A percentile compares a stretch with the other conserved stretches of the same genome.
Evolutionary conservation across 2,797 vertebrate genomes (phyloP).

Genomic region (Poecilia picta): DNA sequence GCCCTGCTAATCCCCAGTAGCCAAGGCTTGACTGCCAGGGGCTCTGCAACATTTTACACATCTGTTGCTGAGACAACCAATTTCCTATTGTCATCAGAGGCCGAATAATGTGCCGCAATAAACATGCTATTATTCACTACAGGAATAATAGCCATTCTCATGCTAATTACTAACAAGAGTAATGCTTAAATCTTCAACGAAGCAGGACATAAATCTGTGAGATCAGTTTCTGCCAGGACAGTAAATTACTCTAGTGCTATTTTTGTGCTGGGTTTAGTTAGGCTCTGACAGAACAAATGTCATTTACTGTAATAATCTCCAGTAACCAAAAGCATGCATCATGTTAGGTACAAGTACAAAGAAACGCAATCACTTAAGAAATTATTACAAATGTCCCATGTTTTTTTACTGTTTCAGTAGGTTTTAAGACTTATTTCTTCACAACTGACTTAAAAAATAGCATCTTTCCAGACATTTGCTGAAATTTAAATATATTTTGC

Average conservation of each 20-base stretch:
- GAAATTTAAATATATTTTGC: background rate
- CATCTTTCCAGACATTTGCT: background rate
- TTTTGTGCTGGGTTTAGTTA: background rate
- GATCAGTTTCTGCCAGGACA: background rate
- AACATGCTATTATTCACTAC: background rate
- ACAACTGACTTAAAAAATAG: background rate
- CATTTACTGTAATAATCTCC: background rate
- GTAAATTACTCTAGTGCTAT: background rate
- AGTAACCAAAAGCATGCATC: background rate
- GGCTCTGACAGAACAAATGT: background rate
- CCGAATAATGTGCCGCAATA: background rate
- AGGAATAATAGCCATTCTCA: background rate
- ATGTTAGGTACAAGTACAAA: background rate
- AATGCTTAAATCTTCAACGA: background rate
- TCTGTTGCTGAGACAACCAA: background rate
- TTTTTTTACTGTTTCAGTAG: background rate
- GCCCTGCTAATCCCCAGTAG: background rate
- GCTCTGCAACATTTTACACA: background rate
- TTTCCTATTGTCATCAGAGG: background rate
- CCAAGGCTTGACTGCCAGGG: background rate
- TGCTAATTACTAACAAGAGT: background rate
- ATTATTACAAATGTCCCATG: background rate
- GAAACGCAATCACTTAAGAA: background rate
- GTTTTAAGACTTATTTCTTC: background rate
- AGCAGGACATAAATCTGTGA: background rate